Base-by-base conservation (phyloP, 2,888 invertebrate species). In the Calameuta idolon region DNA sequence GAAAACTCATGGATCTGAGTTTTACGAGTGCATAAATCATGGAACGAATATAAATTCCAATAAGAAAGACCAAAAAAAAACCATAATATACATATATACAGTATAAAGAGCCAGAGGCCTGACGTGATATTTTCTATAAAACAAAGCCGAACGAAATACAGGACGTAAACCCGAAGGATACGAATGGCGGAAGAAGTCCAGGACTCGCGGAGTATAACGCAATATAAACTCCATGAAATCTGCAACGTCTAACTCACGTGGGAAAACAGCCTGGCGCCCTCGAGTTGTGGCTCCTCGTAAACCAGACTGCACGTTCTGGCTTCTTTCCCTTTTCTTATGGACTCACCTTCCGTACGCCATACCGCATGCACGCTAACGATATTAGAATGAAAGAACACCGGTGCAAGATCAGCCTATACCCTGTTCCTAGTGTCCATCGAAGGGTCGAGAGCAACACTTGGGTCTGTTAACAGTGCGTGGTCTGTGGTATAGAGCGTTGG, bases 201-300 rank as follows among this genome's bases (percentile, higher is more conserved):
- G 31, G 71, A 30, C 34, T 33, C 31, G 71, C 23, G 31, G 23
- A 31, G 12, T 71, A 31, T 71, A 71, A 71, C 71, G 71, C 71
- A 71, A 71, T 71, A 71, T 71, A 71, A 71, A 71, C 33, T 71
- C 71, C 71, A 71, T 71, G 71, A 71, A 71, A 71, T 71, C 71
- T 71, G 71, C 71, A 71, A 71, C 33, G 34, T 71, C 71, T 71
- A 31, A 33, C 71, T 71, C 71, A 71, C 71, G 71, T 71, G 71
- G 12, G 71, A 34, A 71, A 71, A 33, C 31, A 9, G 71, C 33
- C 31, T 31, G 71, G 31, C 71, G 71, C 34, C 71, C 31, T 55
- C 71, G 71, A 31, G 71, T 33, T 23, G 31, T n/a, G 71, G 71
- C 71, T 55, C 23, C 71, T 71, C 71, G 34, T 71, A 71, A 71